Evolutionary conservation across 37 sponge, comb jelly and placozoan species (phyloP), one percentile per base, ranked within the genome.

Genomic region (Beroe ovata): DNA sequence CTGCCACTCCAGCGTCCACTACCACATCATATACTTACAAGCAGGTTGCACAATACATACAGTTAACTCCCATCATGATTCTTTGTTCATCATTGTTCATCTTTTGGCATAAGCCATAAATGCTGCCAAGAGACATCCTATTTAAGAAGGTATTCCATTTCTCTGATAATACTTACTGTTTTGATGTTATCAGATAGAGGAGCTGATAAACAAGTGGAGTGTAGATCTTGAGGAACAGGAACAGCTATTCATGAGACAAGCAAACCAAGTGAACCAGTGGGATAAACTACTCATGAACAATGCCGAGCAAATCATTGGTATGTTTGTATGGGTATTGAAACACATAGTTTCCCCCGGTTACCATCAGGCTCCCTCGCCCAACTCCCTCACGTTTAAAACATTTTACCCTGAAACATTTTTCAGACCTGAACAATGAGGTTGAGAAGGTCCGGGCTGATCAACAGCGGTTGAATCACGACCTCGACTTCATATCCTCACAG

Each of bases 141-240:
- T n/a, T n/a, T 58, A 18, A 58, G 59, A 58, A 58, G 59, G 59
- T 58, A 58, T 19, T 58, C 11, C 11, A 11, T 58, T 11, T 58
- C 18, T 18, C 18, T 18, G 95, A 92, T 72, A 94, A 92, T 47
- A 47, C 11, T 16, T 47, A 16, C 54, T 47, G 54, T 16, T 47
- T 16, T 47, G 54, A 16, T 47, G 11, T 47, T 47, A 11, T 60
- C 92, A 98, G 90, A 94, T 98, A 34, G 96, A 98, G 71, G 91
- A 93, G 14, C 91, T 94, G 37, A 91, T 98, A 21, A 92, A 94
- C 60, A 92, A 95, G 95, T 98, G 99, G 99, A 96, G 94, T 38
- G 20, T 71, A 0, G 99, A 98, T 40, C 84, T 98, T 71, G 93
- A 93, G 63, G 92, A 94, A 26, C 95, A 98, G 64, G 95, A 98